Conservation (phyloP, 92 coral and sea anemone species). For the Heteractis magnifica region DNA sequence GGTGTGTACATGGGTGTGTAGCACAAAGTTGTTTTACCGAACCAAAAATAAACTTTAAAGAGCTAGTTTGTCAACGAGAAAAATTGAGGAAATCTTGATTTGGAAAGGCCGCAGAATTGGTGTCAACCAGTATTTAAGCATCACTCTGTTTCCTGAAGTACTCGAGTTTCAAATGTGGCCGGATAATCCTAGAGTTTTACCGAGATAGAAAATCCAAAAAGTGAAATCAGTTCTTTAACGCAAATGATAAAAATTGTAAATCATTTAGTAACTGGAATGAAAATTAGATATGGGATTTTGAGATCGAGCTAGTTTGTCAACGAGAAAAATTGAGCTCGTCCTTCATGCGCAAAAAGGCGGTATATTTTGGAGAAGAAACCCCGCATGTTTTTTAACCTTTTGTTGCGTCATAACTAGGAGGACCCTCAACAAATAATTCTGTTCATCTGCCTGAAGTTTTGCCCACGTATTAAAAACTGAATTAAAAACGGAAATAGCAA, state of each 20-base stretch:
- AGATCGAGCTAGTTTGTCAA: too few relatives aligned
- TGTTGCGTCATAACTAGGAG: neutral
- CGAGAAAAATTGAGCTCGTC: neutral
- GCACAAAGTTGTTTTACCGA: neutral
- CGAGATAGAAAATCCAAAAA: neutral
- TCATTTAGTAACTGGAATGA: neutral
- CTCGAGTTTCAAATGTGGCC: conserved; percentile 2
- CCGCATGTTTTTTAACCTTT: neutral
- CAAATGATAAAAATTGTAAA: neutral
- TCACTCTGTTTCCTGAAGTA: neutral
- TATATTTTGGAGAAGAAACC: neutral
- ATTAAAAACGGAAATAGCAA: neutral
- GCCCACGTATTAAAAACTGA: conserved; percentile 1
- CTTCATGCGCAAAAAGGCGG: neutral
- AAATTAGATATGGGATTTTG: neutral
- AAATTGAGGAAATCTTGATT: neutral
- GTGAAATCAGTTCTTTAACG: neutral
- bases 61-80: too few relatives aligned
- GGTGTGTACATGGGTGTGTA: too few relatives aligned
- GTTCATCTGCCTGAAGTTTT: neutral
- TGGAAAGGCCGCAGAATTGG: neutral
- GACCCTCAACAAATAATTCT: neutral
- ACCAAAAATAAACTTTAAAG: neutral
- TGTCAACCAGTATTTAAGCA: neutral
- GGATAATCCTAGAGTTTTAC: neutral